phyloP scores from a whole-genome alignment of 2,113 vertebrate genomes.

The Sylvietta virens region DNA sequence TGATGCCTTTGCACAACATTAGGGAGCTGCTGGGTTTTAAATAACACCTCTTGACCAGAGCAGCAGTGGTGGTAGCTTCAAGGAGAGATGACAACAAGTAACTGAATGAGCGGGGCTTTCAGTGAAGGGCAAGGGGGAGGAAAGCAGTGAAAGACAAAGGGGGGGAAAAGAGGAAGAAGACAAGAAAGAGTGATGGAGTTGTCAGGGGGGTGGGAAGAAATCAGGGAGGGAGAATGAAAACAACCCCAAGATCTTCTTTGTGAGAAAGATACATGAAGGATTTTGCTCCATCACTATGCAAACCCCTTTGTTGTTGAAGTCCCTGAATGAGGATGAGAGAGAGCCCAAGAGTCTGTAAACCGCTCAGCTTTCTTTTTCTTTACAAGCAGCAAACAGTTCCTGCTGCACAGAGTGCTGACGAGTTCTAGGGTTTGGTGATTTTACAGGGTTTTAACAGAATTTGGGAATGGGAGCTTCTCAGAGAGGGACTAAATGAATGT shows the following conservation, averaged over 20 bases:
- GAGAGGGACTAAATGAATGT: background rate
- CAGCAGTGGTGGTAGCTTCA: conserved; percentile 58
- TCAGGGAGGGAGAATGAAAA: background rate
- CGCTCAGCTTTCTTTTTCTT: background rate
- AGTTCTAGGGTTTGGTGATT: conserved; percentile 14
- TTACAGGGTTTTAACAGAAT: background rate
- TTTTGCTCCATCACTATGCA: background rate
- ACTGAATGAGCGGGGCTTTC: conserved; percentile 34
- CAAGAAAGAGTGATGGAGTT: background rate
- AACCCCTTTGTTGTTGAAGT: background rate
- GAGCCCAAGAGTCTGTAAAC: background rate
- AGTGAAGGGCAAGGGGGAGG: conserved; percentile 39
- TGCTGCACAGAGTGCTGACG: background rate
- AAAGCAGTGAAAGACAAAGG: conserved; percentile 53
- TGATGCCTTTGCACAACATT: conserved; percentile 70
- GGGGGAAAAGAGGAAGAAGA: background rate
- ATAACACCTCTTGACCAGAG: conserved; percentile 70
- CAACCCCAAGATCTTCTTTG: background rate
- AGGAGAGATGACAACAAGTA: conserved; percentile 53
- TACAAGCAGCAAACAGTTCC: background rate
- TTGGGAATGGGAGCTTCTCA: background rate
- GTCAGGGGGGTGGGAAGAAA: conserved; percentile 4
- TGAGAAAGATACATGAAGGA: background rate
- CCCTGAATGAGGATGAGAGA: background rate
- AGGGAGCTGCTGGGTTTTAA: conserved; percentile 71